These are phyloP conservation scores for Brevimyrus niger DNA, from an alignment of 2,113 vertebrate genomes.

Conservation along the genomic window DNA sequence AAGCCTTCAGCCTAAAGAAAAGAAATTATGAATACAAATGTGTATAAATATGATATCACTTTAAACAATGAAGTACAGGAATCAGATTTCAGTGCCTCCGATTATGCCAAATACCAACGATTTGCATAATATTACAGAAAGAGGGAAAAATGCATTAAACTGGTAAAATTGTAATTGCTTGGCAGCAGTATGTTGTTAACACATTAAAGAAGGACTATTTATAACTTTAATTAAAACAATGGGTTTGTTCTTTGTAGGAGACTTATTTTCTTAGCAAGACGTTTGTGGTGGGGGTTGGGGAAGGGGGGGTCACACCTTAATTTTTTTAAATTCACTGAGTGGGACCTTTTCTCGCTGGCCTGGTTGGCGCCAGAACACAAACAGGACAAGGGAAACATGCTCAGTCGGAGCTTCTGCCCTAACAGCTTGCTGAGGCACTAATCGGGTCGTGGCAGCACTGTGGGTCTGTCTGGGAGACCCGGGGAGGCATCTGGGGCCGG, in stretches of 20 bases:
- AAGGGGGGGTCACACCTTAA: neutral
- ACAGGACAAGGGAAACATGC: constrained; percentile 11
- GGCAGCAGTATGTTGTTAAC: neutral
- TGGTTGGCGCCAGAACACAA: neutral
- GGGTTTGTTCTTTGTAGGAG: constrained; percentile 1
- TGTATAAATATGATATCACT: neutral
- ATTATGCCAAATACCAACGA: neutral
- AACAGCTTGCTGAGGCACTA: constrained; percentile 19
- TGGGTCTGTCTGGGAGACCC: constrained; percentile 11
- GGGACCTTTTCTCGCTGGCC: constrained; percentile 17
- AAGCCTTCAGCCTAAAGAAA: neutral
- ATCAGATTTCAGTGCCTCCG: neutral
- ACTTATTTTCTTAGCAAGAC: neutral
- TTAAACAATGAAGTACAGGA: neutral
- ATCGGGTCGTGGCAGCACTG: constrained; percentile 11
- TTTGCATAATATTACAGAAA: neutral
- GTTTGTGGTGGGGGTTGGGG: neutral
- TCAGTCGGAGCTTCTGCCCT: constrained; percentile 18
- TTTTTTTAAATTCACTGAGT: neutral
- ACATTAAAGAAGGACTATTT: neutral
- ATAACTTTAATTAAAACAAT: neutral
- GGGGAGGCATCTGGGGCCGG: neutral
- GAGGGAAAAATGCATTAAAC: neutral
- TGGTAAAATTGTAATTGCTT: neutral
- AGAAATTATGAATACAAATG: neutral